Conservation (phyloP, 1,140 invertebrate species). For the Scaptomyza hsui region DNA sequence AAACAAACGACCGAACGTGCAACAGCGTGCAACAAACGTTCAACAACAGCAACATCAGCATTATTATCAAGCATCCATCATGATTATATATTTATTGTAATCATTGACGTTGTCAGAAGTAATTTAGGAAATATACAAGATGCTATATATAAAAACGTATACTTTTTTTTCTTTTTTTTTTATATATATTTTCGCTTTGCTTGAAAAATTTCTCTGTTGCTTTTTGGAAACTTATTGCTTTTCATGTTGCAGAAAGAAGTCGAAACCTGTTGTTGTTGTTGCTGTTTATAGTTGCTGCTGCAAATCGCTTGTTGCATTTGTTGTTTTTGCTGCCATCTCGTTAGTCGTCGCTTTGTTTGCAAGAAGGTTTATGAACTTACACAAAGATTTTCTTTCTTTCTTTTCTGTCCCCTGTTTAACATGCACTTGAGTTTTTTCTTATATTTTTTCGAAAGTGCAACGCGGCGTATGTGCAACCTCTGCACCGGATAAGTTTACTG, state of each 20-base stretch:
- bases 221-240: slow-evolving; percentile 63
- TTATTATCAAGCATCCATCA: slow-evolving; percentile 52
- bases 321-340: slow-evolving; percentile 35
- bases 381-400: slow-evolving; percentile 73
- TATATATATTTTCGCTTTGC: slow-evolving; percentile 38
- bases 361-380: slow-evolving; percentile 81
- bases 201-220: slow-evolving; percentile 48
- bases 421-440: slow-evolving; percentile 50
- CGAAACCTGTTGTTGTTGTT: slow-evolving; percentile 24
- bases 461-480: slow-evolving; percentile 61
- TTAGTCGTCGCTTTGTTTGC: slow-evolving; percentile 66
- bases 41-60: slow-evolving; percentile 52
- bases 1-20: neutral
- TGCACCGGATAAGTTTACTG: neutral
- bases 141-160: slow-evolving; percentile 15
- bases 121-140: slow-evolving; percentile 66
- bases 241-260: slow-evolving; percentile 32
- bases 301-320: slow-evolving; percentile 31
- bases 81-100: slow-evolving; percentile 39
- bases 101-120: slow-evolving; percentile 68
- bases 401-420: slow-evolving; percentile 34
- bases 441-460: slow-evolving; percentile 71
- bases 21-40: slow-evolving; percentile 1
- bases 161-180: neutral
- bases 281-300: neutral